Base-by-base conservation (phyloP, 2,888 invertebrate species). In the Pinctada fucata region DNA sequence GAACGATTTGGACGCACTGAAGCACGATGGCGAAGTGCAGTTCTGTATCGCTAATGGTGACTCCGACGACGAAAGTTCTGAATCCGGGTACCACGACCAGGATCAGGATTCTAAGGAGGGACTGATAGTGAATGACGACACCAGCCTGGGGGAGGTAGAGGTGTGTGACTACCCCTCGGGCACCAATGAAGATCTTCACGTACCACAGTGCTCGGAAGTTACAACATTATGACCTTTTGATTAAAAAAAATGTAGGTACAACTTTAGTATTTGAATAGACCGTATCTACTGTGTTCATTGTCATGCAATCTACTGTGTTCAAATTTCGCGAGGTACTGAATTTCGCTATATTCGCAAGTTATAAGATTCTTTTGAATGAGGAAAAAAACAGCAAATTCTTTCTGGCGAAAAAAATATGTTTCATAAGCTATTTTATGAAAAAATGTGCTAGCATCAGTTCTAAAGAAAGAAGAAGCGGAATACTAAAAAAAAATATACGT, bases 51-150 rank as follows among this genome's bases (percentile, higher is more conserved):
- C 79, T 1, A 77, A 83, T 71, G 84, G 84, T 3, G 91, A 91
- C 78, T 89, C 89, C 2, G 91, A 91, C 77, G 90, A 89, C 68
- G 90, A 90, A 66, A 89, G 89, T 68, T 89, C 91, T 1, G 91
- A 91, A 75, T 90, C 90, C 2, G 91, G 91, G 2, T 91, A 90
- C 75, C 90, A 90, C 64, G 91, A 91, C 69, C 88, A 89, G 74
- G 91, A 91, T 68, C 88, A 89, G 73, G 90, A 90, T 64, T 79
- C 83, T 6, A 87, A 87, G 72, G 86, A 87, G 51, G 83, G 85
- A 66, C 75, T 85, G 31, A 82, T 69, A n/a, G 82, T 82, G 10
- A 66, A 82, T 50, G 86, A 85, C 75, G 84, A 84, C 16, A 84
- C 79, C 31, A 83, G 82, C 50, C 71, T 84, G 4, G 85, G 80